A percentile compares a stretch with the other conserved stretches of the same genome.
phyloP scores from a whole-genome alignment of 2,113 vertebrate species.

The Pterocles burchelli region DNA sequence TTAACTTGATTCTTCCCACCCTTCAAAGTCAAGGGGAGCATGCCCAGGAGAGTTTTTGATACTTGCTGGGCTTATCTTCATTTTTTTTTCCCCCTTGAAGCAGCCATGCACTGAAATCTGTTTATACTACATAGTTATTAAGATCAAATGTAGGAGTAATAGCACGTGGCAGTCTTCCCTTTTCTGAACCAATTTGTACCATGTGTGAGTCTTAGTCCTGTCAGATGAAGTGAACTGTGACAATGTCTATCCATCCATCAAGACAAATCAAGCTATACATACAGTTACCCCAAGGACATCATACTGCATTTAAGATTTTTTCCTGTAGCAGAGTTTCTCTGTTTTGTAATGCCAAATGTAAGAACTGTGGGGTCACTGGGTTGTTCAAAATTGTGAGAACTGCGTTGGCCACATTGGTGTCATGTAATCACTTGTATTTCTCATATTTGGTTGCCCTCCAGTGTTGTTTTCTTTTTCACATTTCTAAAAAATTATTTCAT shows the following conservation, averaged over 20 bases:
- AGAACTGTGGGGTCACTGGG: background rate
- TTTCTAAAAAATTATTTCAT: background rate
- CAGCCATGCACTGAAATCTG: background rate
- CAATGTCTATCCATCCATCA: conserved; percentile 50
- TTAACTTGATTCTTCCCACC: background rate
- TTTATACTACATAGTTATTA: conserved; percentile 37
- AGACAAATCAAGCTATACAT: conserved; percentile 25
- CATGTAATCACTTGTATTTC: background rate
- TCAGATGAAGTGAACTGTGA: conserved; percentile 58
- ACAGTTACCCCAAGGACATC: background rate
- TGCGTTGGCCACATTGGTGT: background rate
- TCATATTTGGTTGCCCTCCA: background rate
- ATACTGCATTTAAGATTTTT: background rate
- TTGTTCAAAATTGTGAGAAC: background rate
- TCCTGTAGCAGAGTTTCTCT: background rate
- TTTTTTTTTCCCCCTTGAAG: background rate
- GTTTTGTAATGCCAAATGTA: background rate
- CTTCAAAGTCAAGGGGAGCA: background rate
- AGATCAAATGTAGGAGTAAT: conserved; percentile 43
- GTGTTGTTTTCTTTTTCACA: background rate
- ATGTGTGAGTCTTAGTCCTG: background rate
- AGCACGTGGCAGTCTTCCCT: conserved; percentile 25
- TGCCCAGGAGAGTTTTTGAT: background rate
- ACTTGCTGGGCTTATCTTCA: background rate
- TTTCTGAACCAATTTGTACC: conserved; percentile 44